phyloP scores from a whole-genome alignment of 1,140 invertebrate genomes.

The Idris sp. region DNA sequence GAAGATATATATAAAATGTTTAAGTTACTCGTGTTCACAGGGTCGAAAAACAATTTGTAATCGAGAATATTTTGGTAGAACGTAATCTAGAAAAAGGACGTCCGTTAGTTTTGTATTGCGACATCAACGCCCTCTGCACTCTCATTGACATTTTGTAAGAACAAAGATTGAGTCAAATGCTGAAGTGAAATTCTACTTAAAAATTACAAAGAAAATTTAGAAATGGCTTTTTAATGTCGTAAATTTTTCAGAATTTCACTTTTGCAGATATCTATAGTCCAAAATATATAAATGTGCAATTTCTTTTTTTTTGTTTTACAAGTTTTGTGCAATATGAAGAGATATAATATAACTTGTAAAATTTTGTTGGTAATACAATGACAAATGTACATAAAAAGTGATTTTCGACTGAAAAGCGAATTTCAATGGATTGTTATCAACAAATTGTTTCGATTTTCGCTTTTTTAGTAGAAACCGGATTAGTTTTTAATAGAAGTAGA shows the following conservation, averaged over 20 bases:
- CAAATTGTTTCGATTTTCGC: background rate
- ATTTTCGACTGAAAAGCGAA: background rate
- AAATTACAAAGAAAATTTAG: no score
- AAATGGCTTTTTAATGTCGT: no score
- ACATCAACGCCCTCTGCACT: slow-evolving; percentile 15
- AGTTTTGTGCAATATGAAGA: no score
- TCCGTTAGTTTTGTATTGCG: slow-evolving; percentile 38
- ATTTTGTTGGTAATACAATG: slow-evolving; percentile 4
- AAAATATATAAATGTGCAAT: no score
- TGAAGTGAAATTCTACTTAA: no score
- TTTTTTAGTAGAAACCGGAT: background rate
- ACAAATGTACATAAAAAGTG: slow-evolving; percentile 36
- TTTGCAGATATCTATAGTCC: no score
- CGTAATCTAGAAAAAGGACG: slow-evolving; percentile 12
- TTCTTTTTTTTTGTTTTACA: no score
- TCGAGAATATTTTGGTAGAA: slow-evolving; percentile 30
- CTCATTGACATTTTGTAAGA: slow-evolving; percentile 11
- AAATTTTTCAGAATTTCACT: no score
- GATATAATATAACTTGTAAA: no score
- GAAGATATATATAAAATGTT: no score
- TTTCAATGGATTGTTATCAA: background rate
- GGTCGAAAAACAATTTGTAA: slow-evolving; percentile 32
- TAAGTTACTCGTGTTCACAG: slow-evolving; percentile 44
- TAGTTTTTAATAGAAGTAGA: slow-evolving; percentile 49
- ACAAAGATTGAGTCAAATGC: no score